Percentiles rank a stretch among this genome's conserved stretches.
These are phyloP conservation scores for Dendroctonus valens DNA, from an alignment of 1,140 invertebrate species.

Conservation along the genomic window DNA sequence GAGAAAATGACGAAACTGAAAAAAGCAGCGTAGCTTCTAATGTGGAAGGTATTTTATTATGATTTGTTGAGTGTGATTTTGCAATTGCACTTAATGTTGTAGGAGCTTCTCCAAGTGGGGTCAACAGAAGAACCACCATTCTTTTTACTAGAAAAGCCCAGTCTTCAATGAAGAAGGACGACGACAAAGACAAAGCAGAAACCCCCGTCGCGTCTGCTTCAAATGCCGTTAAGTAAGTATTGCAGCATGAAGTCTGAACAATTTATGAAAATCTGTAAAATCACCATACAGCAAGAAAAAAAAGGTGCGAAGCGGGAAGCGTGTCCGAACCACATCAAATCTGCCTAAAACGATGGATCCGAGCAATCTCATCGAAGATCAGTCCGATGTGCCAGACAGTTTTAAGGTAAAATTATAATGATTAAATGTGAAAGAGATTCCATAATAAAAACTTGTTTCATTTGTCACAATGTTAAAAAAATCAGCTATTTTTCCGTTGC, in stretches of 20 bases:
- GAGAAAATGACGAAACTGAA: slow-evolving; percentile 12
- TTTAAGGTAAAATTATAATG: slow-evolving; percentile 38
- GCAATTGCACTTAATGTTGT: background rate
- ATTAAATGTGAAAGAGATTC: background rate
- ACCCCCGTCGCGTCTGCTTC: slow-evolving; percentile 11
- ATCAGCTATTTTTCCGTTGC: no score
- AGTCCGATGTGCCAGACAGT: slow-evolving; percentile 44
- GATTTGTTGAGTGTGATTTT: background rate
- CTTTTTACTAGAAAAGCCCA: slow-evolving; percentile 75
- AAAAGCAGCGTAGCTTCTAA: slow-evolving; percentile 11
- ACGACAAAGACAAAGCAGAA: slow-evolving; percentile 40
- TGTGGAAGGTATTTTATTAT: slow-evolving; percentile 4
- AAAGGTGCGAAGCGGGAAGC: slow-evolving; percentile 37
- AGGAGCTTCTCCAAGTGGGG: slow-evolving; percentile 54
- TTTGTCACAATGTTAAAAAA: no score
- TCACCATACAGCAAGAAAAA: slow-evolving; percentile 30
- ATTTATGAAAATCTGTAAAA: background rate
- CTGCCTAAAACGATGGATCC: slow-evolving; percentile 15
- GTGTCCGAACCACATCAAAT: slow-evolving; percentile 9
- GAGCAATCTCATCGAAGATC: slow-evolving; percentile 30
- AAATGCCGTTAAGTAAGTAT: slow-evolving; percentile 6
- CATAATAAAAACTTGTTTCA: no score
- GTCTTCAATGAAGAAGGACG: slow-evolving; percentile 51
- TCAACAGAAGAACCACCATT: slow-evolving; percentile 81
- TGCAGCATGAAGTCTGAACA: background rate